Evolutionary conservation across 1,140 invertebrate species (phyloP).

Genomic region (Galleria mellonella): DNA sequence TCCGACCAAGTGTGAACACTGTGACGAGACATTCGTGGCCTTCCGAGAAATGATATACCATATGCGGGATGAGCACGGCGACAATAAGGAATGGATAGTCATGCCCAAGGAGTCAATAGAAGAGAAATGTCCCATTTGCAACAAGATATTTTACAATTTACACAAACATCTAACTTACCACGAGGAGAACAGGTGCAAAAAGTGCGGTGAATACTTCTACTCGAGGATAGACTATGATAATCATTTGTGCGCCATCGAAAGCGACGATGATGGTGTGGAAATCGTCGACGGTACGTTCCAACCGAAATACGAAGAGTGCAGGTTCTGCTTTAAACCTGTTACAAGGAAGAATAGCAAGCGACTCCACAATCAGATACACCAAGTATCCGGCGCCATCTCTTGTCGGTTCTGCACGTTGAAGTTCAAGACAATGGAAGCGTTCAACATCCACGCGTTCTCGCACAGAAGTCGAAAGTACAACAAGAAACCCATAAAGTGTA

Average conservation of each 20-base stretch:
- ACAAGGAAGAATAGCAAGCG: slow-evolving; percentile 46
- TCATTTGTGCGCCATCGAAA: slow-evolving; percentile 63
- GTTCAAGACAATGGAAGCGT: slow-evolving; percentile 66
- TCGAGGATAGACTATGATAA: slow-evolving; percentile 54
- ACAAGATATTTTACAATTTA: slow-evolving; percentile 63
- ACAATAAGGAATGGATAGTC: slow-evolving; percentile 63
- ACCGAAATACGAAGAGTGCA: slow-evolving; percentile 58
- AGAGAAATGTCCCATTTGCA: slow-evolving; percentile 62
- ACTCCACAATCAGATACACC: slow-evolving; percentile 52
- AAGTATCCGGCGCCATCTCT: slow-evolving; percentile 54
- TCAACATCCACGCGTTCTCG: slow-evolving; percentile 66
- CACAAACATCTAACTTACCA: slow-evolving; percentile 66
- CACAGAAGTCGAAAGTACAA: slow-evolving; percentile 65
- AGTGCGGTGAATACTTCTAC: slow-evolving; percentile 65
- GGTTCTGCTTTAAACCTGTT: slow-evolving; percentile 67
- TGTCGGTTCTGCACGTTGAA: slow-evolving; percentile 64
- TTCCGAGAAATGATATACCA: slow-evolving; percentile 65
- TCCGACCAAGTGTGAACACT: slow-evolving; percentile 65
- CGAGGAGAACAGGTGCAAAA: slow-evolving; percentile 68
- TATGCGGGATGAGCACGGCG: slow-evolving; percentile 57
- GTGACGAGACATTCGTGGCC: slow-evolving; percentile 62
- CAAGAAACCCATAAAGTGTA: slow-evolving; percentile 62
- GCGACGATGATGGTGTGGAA: slow-evolving; percentile 46
- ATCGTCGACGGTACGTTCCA: slow-evolving; percentile 14
- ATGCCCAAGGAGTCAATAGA: slow-evolving; percentile 53